Conservation (phyloP, 2,797 vertebrate genomes). For the Epinephelus coioides region DNA sequence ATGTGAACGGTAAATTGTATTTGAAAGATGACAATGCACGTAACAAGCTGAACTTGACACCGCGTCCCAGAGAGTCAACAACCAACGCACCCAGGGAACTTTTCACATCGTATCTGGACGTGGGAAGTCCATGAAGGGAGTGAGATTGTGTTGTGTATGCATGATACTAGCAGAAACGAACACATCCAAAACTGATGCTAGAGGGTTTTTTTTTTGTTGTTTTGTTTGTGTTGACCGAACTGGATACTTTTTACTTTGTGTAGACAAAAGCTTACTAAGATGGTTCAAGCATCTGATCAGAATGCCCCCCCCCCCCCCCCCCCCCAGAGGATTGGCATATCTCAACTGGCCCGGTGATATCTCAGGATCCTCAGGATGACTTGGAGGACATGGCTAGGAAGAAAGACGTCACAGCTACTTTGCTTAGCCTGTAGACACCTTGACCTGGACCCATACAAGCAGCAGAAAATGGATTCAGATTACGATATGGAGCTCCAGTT, state of each 20-base stretch:
- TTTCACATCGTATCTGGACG: too few species aligned
- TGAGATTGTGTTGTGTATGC: too few species aligned
- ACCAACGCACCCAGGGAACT: too few species aligned
- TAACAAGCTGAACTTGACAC: too few species aligned
- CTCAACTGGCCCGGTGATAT: background rate
- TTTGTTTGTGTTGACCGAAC: too few species aligned
- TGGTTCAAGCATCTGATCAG: constrained; percentile 5
- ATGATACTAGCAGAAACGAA: too few species aligned
- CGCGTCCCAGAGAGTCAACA: too few species aligned
- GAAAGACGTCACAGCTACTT: constrained; percentile 10
- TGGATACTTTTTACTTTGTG: background rate
- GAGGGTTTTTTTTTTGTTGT: too few species aligned
- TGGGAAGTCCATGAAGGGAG: too few species aligned
- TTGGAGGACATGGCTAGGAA: background rate
- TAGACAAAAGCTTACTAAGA: background rate
- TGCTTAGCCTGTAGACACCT: constrained; percentile 5
- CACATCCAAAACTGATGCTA: too few species aligned
- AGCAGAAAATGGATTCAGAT: constrained; percentile 37
- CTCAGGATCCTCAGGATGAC: background rate
- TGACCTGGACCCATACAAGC: constrained; percentile 12
- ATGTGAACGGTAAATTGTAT: too few species aligned
- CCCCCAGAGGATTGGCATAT: background rate
- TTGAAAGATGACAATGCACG: too few species aligned
- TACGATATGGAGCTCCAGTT: constrained; percentile 27
- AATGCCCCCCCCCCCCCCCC: background rate